These are phyloP conservation scores for Telmatherina bonti DNA, from an alignment of 2,797 vertebrate species.

Conservation along the genomic window DNA sequence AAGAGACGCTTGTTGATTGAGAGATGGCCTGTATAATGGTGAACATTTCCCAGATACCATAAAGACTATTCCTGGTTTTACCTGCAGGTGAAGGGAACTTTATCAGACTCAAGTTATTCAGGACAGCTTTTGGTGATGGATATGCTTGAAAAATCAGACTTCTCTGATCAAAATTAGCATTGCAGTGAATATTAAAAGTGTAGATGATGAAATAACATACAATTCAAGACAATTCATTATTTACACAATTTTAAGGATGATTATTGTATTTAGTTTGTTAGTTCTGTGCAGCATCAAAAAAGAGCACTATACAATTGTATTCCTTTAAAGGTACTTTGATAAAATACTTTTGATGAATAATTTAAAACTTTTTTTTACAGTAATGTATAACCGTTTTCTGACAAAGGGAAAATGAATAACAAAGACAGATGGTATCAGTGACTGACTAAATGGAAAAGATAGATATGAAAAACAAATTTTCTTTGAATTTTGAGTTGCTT, in stretches of 20 bases:
- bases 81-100: slow-evolving; percentile 12
- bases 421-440: not conserved
- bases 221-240: not conserved
- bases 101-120: not conserved
- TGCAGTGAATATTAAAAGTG: not conserved
- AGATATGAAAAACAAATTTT: not conserved
- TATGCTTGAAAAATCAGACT: not conserved
- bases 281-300: not conserved
- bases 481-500: not conserved
- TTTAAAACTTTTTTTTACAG: too few species aligned
- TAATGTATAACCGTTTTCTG: not conserved
- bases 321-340: too few species aligned
- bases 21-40: not conserved
- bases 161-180: not conserved
- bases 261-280: not conserved
- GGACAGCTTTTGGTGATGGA: not conserved
- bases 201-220: not conserved
- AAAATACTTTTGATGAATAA: too few species aligned
- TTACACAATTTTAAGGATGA: not conserved
- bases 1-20: slow-evolving; percentile 6
- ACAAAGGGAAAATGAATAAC: not conserved
- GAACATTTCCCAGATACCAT: not conserved
- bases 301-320: too few species aligned
- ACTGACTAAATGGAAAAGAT: not conserved
- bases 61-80: not conserved